phyloP scores from a whole-genome alignment of 2,113 vertebrate species.

The Aspidoscelis tigris region DNA sequence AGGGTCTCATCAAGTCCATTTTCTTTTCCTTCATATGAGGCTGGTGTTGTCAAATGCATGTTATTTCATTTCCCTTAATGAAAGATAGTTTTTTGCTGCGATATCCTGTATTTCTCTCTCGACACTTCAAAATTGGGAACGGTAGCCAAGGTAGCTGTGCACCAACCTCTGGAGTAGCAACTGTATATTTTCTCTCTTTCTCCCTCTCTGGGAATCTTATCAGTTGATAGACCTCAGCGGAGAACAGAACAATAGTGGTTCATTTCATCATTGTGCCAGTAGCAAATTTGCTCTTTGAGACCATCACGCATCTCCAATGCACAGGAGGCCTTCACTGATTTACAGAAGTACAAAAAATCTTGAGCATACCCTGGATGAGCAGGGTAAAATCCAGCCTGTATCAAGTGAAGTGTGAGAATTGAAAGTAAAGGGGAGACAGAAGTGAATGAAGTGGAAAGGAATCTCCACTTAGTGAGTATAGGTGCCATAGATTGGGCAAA shows the following conservation, averaged over 20 bases:
- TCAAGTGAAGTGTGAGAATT: background rate
- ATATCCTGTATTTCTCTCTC: background rate
- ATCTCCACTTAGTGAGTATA: background rate
- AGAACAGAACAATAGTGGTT: background rate
- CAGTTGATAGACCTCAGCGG: background rate
- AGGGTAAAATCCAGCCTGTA: background rate
- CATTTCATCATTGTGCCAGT: background rate
- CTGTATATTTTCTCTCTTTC: background rate
- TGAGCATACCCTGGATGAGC: background rate
- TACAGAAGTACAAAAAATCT: background rate
- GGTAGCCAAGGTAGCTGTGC: too few species aligned
- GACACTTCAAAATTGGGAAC: background rate
- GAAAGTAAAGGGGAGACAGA: background rate
- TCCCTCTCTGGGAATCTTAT: background rate
- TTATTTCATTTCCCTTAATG: background rate
- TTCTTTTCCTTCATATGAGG: background rate
- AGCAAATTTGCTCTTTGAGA: background rate
- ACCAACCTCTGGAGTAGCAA: too few species aligned
- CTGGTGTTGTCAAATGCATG: background rate
- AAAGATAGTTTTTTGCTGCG: background rate
- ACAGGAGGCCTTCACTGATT: background rate
- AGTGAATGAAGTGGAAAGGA: background rate
- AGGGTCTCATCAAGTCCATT: too few species aligned
- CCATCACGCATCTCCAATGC: background rate
- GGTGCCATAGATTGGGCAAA: too few species aligned